Evolutionary conservation across 2,797 vertebrate species (phyloP).

Genomic region (Mormyrops attenuatus): DNA sequence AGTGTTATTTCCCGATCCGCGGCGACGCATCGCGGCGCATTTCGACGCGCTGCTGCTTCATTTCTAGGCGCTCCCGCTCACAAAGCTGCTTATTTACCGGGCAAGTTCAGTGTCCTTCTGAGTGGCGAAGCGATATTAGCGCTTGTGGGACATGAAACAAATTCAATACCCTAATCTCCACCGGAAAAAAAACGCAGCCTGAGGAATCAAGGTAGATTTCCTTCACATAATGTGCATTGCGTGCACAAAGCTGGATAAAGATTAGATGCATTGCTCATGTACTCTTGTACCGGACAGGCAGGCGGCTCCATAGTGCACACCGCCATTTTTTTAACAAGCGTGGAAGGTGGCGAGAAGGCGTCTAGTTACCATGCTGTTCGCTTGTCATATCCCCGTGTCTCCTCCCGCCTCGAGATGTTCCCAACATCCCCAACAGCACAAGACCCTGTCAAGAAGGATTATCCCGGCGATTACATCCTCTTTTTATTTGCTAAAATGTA

Average conservation of each 20-base stretch:
- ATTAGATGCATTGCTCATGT: neutral
- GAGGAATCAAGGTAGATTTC: neutral
- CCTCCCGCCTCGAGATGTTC: neutral
- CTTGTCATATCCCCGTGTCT: neutral
- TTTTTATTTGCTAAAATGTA: neutral
- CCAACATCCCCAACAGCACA: neutral
- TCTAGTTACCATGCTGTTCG: neutral
- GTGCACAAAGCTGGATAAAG: neutral
- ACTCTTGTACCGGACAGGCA: neutral
- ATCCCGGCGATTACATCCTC: neutral
- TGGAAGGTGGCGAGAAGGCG: neutral
- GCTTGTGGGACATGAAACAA: neutral
- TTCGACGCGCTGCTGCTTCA: neutral
- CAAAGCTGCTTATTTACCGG: neutral
- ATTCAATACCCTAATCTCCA: neutral
- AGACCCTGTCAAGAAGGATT: neutral
- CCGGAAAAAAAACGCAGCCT: neutral
- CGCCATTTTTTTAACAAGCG: neutral
- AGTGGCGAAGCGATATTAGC: neutral
- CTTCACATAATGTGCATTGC: neutral
- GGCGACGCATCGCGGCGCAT: neutral
- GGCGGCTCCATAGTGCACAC: neutral
- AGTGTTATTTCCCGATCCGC: neutral
- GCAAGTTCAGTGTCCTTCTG: neutral
- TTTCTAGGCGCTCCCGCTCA: neutral